Percentiles rank a stretch among this genome's conserved stretches.
phyloP scores from a whole-genome alignment of 2,797 vertebrate species.

The Enteromius argenteus region DNA sequence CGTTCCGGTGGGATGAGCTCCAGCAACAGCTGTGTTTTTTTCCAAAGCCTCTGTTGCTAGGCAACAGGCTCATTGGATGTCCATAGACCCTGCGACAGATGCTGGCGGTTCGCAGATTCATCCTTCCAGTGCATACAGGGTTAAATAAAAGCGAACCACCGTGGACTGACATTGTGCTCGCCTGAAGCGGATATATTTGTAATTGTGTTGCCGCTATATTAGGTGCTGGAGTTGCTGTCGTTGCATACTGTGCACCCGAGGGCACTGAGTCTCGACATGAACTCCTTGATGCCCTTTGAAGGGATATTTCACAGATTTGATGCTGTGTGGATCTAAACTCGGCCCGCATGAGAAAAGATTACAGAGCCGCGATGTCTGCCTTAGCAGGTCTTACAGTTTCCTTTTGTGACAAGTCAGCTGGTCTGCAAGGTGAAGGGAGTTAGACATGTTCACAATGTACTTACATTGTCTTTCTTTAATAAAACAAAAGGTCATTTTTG shows the following conservation, averaged over 20 bases:
- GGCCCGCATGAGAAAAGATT: not conserved
- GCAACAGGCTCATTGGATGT: constrained; percentile 68
- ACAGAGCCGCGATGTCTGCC: not conserved
- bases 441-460: not conserved
- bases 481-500: not conserved
- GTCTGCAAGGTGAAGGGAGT: not conserved
- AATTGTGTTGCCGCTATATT: not conserved
- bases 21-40: constrained; percentile 73
- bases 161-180: not conserved
- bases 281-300: not conserved
- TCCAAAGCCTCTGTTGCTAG: constrained; percentile 68
- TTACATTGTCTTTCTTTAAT: not conserved
- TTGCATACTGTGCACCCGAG: not conserved
- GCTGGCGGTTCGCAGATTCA: constrained; percentile 63
- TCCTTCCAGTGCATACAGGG: constrained; percentile 70
- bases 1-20: constrained; percentile 69
- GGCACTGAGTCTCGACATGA: not conserved
- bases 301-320: not conserved
- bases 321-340: not conserved
- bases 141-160: constrained; percentile 68
- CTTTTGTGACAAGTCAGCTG: not conserved
- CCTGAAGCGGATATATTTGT: not conserved
- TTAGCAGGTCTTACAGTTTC: not conserved
- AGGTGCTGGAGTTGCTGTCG: not conserved
- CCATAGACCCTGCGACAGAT: constrained; percentile 68